Evolutionary conservation across 2,113 vertebrate species (phyloP).

Genomic region (Agapornis roseicollis): DNA sequence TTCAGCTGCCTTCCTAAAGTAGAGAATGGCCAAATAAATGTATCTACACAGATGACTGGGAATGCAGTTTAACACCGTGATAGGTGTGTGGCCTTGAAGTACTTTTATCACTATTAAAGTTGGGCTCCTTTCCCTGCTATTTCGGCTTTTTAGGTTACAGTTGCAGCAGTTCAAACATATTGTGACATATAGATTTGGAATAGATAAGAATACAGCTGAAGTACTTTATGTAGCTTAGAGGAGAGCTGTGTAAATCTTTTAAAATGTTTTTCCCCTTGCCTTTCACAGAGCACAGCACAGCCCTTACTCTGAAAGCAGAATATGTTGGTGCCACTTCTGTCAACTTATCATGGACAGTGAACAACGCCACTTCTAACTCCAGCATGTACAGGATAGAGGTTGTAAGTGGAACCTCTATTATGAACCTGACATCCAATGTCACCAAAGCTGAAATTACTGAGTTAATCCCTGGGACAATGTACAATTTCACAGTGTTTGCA

Average conservation of each 20-base stretch:
- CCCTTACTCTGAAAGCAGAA: not conserved
- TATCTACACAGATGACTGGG: not conserved
- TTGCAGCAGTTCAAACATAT: not conserved
- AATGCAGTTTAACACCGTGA: not conserved
- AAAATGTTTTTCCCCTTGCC: not conserved
- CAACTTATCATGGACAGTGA: not conserved
- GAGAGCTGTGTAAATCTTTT: not conserved
- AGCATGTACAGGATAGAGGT: not conserved
- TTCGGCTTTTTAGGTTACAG: not conserved
- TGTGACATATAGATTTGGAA: not conserved
- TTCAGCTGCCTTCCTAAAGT: not conserved
- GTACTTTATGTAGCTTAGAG: not conserved
- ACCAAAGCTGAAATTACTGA: fast-evolving
- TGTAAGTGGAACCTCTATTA: fast-evolving
- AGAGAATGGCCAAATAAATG: not conserved
- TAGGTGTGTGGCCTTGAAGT: not conserved
- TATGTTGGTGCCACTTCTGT: not conserved
- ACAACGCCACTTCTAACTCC: fast-evolving
- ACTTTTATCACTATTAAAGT: not conserved
- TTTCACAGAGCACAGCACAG: not conserved
- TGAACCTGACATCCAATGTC: fast-evolving
- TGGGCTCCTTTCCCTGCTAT: not conserved
- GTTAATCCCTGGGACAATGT: not conserved
- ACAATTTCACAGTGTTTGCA: not conserved
- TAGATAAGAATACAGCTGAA: not conserved